These are phyloP conservation scores for Albula glossodonta DNA, from an alignment of 2,113 vertebrate species.

Conservation along the genomic window DNA sequence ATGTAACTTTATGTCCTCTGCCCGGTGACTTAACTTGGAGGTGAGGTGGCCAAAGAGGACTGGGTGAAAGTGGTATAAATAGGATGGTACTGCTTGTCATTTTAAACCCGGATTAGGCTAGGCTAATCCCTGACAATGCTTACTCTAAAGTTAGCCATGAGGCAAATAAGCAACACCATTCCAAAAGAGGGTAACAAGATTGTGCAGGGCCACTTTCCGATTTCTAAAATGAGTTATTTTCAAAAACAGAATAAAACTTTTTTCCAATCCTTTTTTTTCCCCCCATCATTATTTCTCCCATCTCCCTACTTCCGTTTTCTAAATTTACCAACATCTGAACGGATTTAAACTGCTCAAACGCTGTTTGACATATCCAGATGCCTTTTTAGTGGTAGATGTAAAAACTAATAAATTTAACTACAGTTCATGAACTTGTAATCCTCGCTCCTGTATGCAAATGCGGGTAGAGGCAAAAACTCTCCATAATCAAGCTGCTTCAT, in stretches of 20 bases:
- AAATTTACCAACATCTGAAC: too few species aligned
- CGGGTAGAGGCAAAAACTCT: too few species aligned
- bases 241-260: too few species aligned
- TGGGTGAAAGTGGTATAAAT: conserved; percentile 62
- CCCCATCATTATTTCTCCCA: not conserved
- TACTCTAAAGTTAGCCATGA: conserved; percentile 68
- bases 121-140: conserved; percentile 61
- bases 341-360: too few species aligned
- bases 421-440: too few species aligned
- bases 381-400: too few species aligned
- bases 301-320: not conserved
- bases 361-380: too few species aligned
- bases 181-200: conserved; percentile 33
- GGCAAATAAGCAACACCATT: conserved; percentile 57
- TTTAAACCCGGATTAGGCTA: conserved; percentile 70
- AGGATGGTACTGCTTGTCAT: conserved; percentile 56
- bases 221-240: not conserved
- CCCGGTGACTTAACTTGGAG: not conserved
- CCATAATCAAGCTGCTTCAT: too few species aligned
- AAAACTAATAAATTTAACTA: too few species aligned
- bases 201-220: conserved; percentile 27
- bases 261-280: not conserved
- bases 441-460: too few species aligned
- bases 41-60: conserved; percentile 20
- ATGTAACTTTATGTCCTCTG: not conserved